Percentiles rank a stretch among this genome's conserved stretches.
phyloP scores from a whole-genome alignment of 2,797 vertebrate genomes.

The Hyperoplus lanceolatus region DNA sequence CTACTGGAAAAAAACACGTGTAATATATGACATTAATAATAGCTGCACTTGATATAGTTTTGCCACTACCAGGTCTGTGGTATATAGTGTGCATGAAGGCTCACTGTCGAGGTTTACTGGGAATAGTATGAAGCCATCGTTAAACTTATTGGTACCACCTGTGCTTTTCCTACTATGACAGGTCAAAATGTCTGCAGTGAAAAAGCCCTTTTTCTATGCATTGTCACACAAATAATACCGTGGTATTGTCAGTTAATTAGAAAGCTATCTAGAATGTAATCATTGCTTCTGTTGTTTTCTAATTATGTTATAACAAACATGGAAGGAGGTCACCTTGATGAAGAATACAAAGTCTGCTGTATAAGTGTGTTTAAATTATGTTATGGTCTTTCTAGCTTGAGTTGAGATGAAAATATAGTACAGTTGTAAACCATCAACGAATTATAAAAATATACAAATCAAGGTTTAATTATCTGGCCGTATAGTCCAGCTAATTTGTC shows the following conservation, averaged over 20 bases:
- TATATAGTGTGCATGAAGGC: neutral
- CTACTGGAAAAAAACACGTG: neutral
- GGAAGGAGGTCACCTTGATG: neutral
- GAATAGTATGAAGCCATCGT: neutral
- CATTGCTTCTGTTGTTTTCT: neutral
- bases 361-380: neutral
- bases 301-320: neutral
- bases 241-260: neutral
- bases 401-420: neutral
- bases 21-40: neutral
- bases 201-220: neutral
- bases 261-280: neutral
- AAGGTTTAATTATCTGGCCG: conserved; percentile 9
- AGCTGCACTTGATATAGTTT: neutral
- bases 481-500: conserved; percentile 11
- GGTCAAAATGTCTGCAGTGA: neutral
- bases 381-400: neutral
- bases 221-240: neutral
- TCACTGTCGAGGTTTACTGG: neutral
- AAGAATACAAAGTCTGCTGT: neutral
- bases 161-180: too few relatives aligned
- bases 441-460: neutral
- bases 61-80: neutral
- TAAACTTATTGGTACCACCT: neutral
- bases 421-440: neutral